These are phyloP conservation scores for Epinephelus fuscoguttatus DNA, from an alignment of 2,113 vertebrate species.

Conservation along the genomic window DNA sequence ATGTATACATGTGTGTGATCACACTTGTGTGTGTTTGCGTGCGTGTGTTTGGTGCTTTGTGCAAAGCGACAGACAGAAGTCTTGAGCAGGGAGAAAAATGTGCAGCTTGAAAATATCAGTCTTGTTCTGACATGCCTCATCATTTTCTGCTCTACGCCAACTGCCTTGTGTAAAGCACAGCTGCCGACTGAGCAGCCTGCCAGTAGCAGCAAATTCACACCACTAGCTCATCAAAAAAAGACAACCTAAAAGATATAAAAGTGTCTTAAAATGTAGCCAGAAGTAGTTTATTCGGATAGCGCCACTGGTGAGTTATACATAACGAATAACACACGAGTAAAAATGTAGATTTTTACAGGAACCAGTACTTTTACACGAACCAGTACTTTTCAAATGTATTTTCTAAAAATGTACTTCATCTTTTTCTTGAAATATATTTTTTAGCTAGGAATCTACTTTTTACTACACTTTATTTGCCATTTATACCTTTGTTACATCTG, in stretches of 20 bases:
- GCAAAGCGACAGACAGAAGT: constrained; percentile 69
- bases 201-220: constrained; percentile 36
- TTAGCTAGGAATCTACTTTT: no score
- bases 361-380: no score
- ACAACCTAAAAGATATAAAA: not conserved
- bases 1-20: constrained; percentile 4
- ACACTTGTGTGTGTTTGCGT: constrained; percentile 13
- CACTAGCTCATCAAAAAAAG: constrained; percentile 5
- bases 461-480: no score
- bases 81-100: constrained; percentile 68
- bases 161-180: constrained; percentile 42
- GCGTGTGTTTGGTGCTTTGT: constrained; percentile 65
- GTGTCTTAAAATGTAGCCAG: rapidly evolving
- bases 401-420: no score
- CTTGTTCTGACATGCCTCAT: constrained; percentile 79
- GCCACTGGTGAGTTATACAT: no score
- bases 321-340: no score
- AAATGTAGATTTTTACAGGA: no score
- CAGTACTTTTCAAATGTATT: no score
- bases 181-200: constrained; percentile 15
- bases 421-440: no score
- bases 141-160: constrained; percentile 66
- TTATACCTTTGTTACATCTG: no score
- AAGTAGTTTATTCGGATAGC: not conserved
- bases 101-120: constrained; percentile 72